phyloP scores from a whole-genome alignment of 1,140 invertebrate species.

The Drosophila azteca region DNA sequence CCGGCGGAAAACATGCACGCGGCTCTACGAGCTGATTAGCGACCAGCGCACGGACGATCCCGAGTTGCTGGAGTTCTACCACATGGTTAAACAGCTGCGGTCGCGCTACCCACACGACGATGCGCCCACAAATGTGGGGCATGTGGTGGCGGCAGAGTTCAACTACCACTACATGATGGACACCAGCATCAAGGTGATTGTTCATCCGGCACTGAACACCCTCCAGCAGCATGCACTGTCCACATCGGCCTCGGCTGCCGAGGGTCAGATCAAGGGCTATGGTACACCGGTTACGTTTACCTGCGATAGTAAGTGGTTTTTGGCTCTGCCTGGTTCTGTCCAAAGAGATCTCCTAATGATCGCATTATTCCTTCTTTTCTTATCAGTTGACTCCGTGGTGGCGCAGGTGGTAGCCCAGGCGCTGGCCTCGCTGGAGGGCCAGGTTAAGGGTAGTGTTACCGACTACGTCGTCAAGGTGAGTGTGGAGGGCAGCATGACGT shows the following conservation, averaged over 20 bases:
- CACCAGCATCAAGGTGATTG: constrained; percentile 93
- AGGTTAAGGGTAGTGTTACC: constrained; percentile 87
- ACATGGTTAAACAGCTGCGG: constrained; percentile 86
- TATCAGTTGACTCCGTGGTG: constrained; percentile 91
- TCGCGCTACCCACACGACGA: constrained; percentile 89
- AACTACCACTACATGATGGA: constrained; percentile 90
- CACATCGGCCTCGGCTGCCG: constrained; percentile 58
- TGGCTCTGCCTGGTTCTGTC: no score
- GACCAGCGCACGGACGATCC: constrained; percentile 88
- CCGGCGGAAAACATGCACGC: constrained; percentile 83
- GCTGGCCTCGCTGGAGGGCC: constrained; percentile 91
- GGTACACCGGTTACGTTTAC: constrained; percentile 91
- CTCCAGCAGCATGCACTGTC: constrained; percentile 83
- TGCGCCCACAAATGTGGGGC: constrained; percentile 89
- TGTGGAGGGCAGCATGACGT: background rate
- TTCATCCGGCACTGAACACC: constrained; percentile 87
- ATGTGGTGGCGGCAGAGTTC: constrained; percentile 92
- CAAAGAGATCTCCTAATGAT: no score
- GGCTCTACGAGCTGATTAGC: constrained; percentile 90
- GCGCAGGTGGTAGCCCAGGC: constrained; percentile 95
- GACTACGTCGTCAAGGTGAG: constrained; percentile 87
- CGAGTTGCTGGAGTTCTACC: constrained; percentile 91
- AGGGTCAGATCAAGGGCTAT: constrained; percentile 84
- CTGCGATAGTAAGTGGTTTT: constrained; percentile 89
- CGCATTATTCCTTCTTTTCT: constrained; percentile 61